A percentile compares a stretch with the other conserved stretches of the same genome.
Conservation (phyloP, 2,797 vertebrate genomes). For the Mallotus villosus region DNA sequence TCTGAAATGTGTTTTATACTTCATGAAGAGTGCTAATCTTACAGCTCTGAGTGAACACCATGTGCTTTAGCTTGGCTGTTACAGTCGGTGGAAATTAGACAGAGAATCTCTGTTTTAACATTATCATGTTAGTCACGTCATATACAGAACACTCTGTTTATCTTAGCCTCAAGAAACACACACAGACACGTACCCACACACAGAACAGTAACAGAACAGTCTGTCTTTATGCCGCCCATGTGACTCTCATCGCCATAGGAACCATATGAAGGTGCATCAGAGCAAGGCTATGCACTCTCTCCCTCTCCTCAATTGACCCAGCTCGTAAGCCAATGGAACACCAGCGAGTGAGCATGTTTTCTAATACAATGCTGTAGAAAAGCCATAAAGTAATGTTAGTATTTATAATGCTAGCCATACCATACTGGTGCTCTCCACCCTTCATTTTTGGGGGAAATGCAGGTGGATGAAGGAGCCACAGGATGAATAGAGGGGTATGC, state of each 20-base stretch:
- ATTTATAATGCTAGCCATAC: background rate
- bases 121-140: background rate
- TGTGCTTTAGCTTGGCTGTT: background rate
- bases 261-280: background rate
- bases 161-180: background rate
- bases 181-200: background rate
- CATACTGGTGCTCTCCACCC: background rate
- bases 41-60: too few relatives aligned
- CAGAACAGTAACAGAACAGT: background rate
- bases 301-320: background rate
- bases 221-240: background rate
- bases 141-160: background rate
- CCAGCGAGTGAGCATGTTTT: background rate
- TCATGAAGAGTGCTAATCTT: too few relatives aligned
- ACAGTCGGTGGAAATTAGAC: too few relatives aligned
- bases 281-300: background rate
- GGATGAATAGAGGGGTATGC: background rate
- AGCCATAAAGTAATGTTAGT: background rate
- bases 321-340: background rate
- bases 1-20: background rate
- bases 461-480: background rate
- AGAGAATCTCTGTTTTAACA: background rate
- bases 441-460: background rate
- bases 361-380: background rate
- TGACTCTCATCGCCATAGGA: background rate